Percentiles rank a stretch among this genome's conserved stretches.
phyloP scores from a whole-genome alignment of 1,140 invertebrate species.

The Thereuonema tuberculata region DNA sequence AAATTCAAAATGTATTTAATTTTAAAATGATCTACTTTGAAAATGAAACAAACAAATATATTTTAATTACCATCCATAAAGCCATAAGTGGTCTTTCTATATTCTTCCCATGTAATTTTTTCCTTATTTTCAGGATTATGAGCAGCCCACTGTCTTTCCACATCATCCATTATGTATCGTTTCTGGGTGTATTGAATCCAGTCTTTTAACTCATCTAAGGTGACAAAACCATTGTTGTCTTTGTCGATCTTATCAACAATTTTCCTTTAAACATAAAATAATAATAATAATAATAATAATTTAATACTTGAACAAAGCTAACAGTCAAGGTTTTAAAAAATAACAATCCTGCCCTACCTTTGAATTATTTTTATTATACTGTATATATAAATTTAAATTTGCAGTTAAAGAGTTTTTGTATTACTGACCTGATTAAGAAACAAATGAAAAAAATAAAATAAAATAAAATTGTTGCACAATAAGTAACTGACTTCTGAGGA shows the following conservation, averaged over 20 bases:
- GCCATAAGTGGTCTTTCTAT: constrained; percentile 66
- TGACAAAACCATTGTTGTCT: constrained; percentile 71
- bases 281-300: neutral
- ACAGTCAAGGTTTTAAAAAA: too few relatives aligned
- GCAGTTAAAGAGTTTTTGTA: too few relatives aligned
- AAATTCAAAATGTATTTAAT: too few relatives aligned
- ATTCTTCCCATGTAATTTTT: constrained; percentile 68
- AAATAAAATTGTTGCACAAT: too few relatives aligned
- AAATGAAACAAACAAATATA: too few relatives aligned
- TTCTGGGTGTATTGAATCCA: constrained; percentile 93
- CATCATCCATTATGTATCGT: constrained; percentile 80
- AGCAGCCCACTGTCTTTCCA: constrained; percentile 79
- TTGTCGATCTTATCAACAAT: constrained; percentile 92
- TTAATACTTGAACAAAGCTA: constrained; percentile 1
- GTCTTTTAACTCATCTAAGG: constrained; percentile 76
- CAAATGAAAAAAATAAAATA: too few relatives aligned
- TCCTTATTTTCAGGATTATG: constrained; percentile 69
- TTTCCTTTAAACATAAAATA: constrained; percentile 41
- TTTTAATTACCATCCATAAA: constrained; percentile 53
- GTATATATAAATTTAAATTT: too few relatives aligned
- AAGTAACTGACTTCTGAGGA: too few relatives aligned
- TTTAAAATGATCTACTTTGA: too few relatives aligned
- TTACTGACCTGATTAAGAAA: too few relatives aligned
- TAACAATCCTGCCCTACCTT: too few relatives aligned
- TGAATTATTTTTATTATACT: too few relatives aligned